Evolutionary conservation across 1,140 invertebrate genomes (phyloP).

Genomic region (Antheraea pernyi): DNA sequence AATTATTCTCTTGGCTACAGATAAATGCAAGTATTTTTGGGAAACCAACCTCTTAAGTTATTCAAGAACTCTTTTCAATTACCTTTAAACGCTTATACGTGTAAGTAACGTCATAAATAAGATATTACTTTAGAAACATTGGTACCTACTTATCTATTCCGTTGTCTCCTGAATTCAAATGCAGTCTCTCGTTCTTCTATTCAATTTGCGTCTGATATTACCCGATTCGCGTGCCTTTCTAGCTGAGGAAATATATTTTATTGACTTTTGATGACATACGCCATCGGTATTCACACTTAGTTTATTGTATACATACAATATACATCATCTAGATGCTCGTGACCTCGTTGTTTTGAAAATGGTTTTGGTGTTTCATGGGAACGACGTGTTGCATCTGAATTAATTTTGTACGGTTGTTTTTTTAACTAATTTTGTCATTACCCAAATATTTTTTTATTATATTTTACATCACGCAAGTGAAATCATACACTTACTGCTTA

Average conservation of each 20-base stretch:
- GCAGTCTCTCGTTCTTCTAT: not conserved
- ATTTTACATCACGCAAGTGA: too few species aligned
- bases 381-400: too few species aligned
- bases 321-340: too few species aligned
- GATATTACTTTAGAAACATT: not conserved
- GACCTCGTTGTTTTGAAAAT: too few species aligned
- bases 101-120: not conserved
- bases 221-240: not conserved
- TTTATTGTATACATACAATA: not conserved
- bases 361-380: too few species aligned
- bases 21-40: too few species aligned
- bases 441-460: too few species aligned
- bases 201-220: not conserved
- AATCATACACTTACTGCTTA: too few species aligned
- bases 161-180: slow-evolving; percentile 1
- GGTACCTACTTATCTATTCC: not conserved
- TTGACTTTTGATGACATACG: slow-evolving; percentile 2
- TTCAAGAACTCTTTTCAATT: not conserved
- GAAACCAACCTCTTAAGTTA: not conserved
- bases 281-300: not conserved
- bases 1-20: too few species aligned
- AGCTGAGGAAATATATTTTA: not conserved
- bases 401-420: too few species aligned
- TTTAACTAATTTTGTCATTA: too few species aligned
- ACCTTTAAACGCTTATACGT: not conserved